Conservation (phyloP, 2,888 invertebrate species). For the Psylliodes chrysocephalus region DNA sequence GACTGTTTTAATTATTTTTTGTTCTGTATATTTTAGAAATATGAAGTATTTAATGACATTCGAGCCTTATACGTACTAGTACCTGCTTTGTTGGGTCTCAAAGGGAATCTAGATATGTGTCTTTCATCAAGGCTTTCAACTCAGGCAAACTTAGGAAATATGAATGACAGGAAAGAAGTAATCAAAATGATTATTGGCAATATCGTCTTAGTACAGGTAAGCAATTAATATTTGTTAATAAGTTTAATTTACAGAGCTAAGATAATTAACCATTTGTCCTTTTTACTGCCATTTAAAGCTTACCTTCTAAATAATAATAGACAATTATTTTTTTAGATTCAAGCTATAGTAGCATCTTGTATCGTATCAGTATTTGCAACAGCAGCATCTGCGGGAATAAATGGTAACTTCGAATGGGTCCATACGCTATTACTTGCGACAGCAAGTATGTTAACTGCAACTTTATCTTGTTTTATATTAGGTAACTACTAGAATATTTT, state of each 20-base stretch:
- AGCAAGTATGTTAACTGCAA: constrained; percentile 89
- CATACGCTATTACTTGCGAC: constrained; percentile 83
- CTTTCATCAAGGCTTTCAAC: constrained; percentile 96
- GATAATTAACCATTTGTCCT: too few relatives aligned
- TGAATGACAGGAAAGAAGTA: constrained; percentile 82
- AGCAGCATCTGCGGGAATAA: constrained; percentile 75
- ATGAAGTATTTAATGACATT: constrained; percentile 76
- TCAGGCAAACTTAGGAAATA: constrained; percentile 92
- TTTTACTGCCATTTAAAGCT: too few relatives aligned
- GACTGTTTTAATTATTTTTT: too few relatives aligned
- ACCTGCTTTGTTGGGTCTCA: constrained; percentile 81
- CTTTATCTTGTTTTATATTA: constrained; percentile 90
- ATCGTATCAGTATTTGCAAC: constrained; percentile 88
- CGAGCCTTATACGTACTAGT: constrained; percentile 84
- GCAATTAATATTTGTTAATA: constrained; percentile 16
- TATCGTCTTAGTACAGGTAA: constrained; percentile 87
- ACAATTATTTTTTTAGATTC: constrained; percentile 67
- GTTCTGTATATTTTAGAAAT: constrained; percentile 74
- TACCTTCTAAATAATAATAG: too few relatives aligned
- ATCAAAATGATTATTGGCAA: constrained; percentile 89
- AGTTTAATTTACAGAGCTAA: not conserved
- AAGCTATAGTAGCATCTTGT: constrained; percentile 89
- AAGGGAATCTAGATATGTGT: constrained; percentile 98
- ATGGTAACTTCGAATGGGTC: constrained; percentile 72
- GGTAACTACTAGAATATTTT: constrained; percentile 72